These are phyloP conservation scores for Cataglyphis cursor DNA, from an alignment of 2,888 invertebrate genomes.

Conservation along the genomic window DNA sequence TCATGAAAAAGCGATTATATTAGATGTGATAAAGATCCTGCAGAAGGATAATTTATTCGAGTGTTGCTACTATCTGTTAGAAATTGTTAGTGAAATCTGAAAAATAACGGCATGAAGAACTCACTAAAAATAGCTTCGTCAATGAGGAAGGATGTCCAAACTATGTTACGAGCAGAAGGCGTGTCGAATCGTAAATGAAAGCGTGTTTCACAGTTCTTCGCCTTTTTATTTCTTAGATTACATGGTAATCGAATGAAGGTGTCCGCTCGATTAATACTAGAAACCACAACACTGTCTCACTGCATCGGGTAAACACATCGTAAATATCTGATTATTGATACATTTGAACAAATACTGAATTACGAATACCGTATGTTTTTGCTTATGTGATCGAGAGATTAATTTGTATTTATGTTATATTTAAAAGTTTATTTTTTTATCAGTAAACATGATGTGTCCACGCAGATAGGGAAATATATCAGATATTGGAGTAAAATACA, in stretches of 20 bases:
- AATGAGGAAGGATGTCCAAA: not conserved
- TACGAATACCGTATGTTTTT: not conserved
- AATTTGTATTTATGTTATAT: not conserved
- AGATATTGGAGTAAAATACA: not conserved
- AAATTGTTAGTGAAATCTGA: conserved; percentile 25
- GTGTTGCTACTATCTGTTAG: not conserved
- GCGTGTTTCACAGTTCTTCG: conserved; percentile 48
- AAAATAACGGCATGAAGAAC: not conserved
- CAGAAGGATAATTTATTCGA: not conserved
- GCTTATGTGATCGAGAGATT: not conserved
- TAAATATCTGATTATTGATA: conserved; percentile 18
- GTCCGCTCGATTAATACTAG: conserved; percentile 47
- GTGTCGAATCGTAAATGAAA: conserved; percentile 38
- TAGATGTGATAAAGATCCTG: not conserved
- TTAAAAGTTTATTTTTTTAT: not conserved
- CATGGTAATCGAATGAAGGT: conserved; percentile 21
- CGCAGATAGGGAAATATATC: not conserved
- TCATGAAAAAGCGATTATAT: not conserved
- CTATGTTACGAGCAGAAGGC: conserved; percentile 6
- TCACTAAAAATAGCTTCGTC: conserved; percentile 15
- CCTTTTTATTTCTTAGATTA: conserved; percentile 49
- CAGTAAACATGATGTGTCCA: not conserved
- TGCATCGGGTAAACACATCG: conserved; percentile 23
- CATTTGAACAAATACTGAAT: not conserved
- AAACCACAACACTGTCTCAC: conserved; percentile 16